Percentiles rank a stretch among this genome's conserved stretches.
These are phyloP conservation scores for Chrysochloris asiatica DNA, from an alignment of 2,113 vertebrate species.

Conservation along the genomic window DNA sequence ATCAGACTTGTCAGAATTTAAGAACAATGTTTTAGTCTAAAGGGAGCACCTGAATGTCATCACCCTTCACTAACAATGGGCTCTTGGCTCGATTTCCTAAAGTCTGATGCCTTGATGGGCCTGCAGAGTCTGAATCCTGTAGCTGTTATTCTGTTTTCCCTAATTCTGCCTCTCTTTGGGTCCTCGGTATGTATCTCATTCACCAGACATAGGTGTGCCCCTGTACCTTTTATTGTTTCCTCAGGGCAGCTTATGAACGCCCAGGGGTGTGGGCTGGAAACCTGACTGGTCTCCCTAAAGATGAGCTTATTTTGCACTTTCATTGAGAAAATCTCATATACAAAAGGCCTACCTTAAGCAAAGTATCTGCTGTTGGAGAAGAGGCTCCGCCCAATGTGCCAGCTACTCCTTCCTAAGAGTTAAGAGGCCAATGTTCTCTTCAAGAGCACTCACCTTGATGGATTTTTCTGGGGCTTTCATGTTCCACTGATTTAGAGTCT, in stretches of 20 bases:
- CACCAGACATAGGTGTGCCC: conserved; percentile 30
- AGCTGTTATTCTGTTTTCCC: conserved; percentile 53
- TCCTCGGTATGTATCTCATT: neutral
- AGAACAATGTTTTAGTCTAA: conserved; percentile 80
- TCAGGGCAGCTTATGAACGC: conserved; percentile 47
- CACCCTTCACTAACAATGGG: conserved; percentile 80
- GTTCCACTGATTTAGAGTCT: conserved; percentile 61
- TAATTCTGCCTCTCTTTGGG: conserved; percentile 14
- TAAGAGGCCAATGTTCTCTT: conserved; percentile 63
- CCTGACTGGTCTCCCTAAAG: neutral
- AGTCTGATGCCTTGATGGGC: conserved; percentile 75
- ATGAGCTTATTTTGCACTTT: conserved; percentile 56
- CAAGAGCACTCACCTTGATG: conserved; percentile 72
- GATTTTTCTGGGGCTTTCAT: conserved; percentile 69
- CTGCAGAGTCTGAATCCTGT: conserved; percentile 67
- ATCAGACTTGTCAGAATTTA: too few relatives aligned
- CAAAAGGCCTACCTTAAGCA: conserved; percentile 40
- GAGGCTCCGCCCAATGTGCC: conserved; percentile 32
- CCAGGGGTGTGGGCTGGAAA: neutral
- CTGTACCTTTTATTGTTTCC: neutral
- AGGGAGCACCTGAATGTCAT: conserved; percentile 83
- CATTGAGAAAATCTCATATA: conserved; percentile 43
- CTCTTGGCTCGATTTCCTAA: conserved; percentile 55
- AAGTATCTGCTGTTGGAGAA: conserved; percentile 36
- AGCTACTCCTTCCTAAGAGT: conserved; percentile 48